phyloP scores from a whole-genome alignment of 2,888 invertebrate species.

The Vanessa cardui region DNA sequence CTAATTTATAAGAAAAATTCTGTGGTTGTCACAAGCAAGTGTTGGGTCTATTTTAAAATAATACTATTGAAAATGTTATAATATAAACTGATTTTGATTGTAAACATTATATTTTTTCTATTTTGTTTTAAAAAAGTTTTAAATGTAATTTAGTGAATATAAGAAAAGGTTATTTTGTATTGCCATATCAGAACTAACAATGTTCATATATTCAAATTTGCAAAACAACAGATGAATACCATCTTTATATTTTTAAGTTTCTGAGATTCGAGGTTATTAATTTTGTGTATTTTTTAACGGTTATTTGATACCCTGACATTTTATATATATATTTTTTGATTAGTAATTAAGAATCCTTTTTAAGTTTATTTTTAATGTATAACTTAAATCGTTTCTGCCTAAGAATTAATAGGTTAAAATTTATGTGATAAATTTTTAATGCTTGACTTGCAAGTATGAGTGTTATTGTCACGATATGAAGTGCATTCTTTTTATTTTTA shows the following conservation, averaged over 20 bases:
- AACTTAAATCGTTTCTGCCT: background rate
- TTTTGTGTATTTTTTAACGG: constrained; percentile 5
- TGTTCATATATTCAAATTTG: constrained; percentile 20
- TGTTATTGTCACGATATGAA: no score
- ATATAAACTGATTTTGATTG: constrained; percentile 7
- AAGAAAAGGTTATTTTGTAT: constrained; percentile 34
- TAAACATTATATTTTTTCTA: background rate
- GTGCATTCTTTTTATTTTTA: no score
- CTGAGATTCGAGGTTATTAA: background rate
- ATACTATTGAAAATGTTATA: background rate
- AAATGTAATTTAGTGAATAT: background rate
- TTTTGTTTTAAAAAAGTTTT: no score
- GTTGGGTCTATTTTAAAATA: background rate
- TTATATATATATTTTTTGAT: background rate
- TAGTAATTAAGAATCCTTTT: background rate
- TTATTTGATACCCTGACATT: background rate
- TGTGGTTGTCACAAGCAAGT: background rate
- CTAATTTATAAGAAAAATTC: no score
- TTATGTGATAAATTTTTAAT: no score
- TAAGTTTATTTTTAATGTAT: background rate
- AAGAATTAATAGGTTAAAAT: background rate
- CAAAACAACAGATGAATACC: background rate
- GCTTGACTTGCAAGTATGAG: no score
- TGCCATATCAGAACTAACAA: constrained; percentile 40
- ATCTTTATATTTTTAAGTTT: background rate